Conservation (phyloP, 2,888 invertebrate species). For the Pyrrhia umbra region DNA sequence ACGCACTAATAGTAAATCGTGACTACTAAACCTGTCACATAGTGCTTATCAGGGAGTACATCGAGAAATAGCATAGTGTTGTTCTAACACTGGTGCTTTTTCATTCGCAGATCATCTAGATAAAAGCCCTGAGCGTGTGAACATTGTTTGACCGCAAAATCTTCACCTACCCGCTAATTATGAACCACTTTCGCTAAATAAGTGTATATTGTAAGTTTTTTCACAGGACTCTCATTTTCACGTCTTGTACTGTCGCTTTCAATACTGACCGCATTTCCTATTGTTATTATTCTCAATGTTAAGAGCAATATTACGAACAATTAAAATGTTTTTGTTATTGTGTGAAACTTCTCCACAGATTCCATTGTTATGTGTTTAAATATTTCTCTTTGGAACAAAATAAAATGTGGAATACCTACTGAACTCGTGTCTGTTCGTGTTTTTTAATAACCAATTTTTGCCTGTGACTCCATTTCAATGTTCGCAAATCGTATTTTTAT, state of each 20-base stretch:
- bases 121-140: constrained; percentile 37
- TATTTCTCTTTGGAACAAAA: constrained; percentile 42
- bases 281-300: constrained; percentile 50
- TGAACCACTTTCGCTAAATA: constrained; percentile 59
- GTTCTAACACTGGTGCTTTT: constrained; percentile 10
- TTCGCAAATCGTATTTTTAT: constrained; percentile 43
- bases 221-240: constrained; percentile 65
- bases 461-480: constrained; percentile 41
- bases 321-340: constrained; percentile 56
- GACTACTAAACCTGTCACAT: constrained; percentile 32
- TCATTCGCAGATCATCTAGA: constrained; percentile 11
- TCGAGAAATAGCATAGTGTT: constrained; percentile 4
- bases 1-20: constrained; percentile 23
- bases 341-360: constrained; percentile 54
- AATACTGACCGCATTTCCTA: constrained; percentile 56
- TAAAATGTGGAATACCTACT: constrained; percentile 44
- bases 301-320: constrained; percentile 47
- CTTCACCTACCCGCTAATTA: constrained; percentile 56
- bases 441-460: constrained; percentile 45
- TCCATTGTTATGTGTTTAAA: constrained; percentile 40
- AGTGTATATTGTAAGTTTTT: constrained; percentile 59
- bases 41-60: constrained; percentile 15
- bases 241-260: constrained; percentile 50
- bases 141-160: constrained; percentile 52
- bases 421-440: constrained; percentile 30